Conservation (phyloP, 1,140 invertebrate genomes). For the Pogonus chalceus region DNA sequence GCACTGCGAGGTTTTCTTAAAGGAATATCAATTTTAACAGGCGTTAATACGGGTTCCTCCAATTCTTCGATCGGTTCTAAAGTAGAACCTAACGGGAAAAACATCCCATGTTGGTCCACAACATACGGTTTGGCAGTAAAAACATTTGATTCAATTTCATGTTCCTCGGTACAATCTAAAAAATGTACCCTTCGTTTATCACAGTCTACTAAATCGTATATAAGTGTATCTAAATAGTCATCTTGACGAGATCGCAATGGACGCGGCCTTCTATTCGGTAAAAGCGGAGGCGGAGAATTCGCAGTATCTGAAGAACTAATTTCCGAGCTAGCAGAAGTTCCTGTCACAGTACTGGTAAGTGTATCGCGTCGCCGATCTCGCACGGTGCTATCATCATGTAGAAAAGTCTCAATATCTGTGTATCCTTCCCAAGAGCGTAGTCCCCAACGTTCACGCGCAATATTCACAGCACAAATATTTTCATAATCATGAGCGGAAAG, state of each 20-base stretch:
- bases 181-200: constrained; percentile 25
- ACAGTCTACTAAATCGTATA: constrained; percentile 37
- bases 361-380: constrained; percentile 46
- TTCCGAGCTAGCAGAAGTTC: constrained; percentile 39
- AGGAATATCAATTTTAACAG: constrained; percentile 28
- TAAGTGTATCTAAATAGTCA: constrained; percentile 44
- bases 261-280: neutral
- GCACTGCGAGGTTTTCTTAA: constrained; percentile 41
- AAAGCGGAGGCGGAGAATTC: constrained; percentile 33
- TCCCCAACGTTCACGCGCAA: constrained; percentile 54
- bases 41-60: constrained; percentile 37
- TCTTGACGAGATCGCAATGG: constrained; percentile 36
- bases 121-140: constrained; percentile 46
- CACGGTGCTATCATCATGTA: constrained; percentile 50
- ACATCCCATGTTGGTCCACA: constrained; percentile 44
- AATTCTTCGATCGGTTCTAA: constrained; percentile 49
- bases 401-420: constrained; percentile 53
- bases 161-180: constrained; percentile 13
- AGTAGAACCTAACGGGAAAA: constrained; percentile 35
- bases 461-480: constrained; percentile 54
- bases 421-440: constrained; percentile 55
- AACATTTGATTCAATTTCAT: constrained; percentile 35
- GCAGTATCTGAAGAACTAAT: constrained; percentile 37
- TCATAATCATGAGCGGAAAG: constrained; percentile 57
- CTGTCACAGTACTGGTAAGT: constrained; percentile 35